Evolutionary conservation across 2,797 vertebrate genomes (phyloP).

Genomic region (Amazona finschi): DNA sequence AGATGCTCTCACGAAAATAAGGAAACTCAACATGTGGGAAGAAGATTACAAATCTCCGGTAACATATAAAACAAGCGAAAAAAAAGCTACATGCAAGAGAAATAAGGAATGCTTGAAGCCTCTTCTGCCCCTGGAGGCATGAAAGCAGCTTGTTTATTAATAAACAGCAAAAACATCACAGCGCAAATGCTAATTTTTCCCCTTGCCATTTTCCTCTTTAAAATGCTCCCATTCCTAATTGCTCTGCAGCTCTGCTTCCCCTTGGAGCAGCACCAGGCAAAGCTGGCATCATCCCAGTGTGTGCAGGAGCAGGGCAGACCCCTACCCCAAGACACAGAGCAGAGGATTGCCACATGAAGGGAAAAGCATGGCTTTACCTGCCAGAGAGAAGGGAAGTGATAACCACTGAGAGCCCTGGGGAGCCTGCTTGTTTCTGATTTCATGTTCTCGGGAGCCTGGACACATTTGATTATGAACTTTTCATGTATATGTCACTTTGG

Average conservation of each 20-base stretch:
- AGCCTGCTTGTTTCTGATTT: neutral
- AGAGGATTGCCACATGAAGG: neutral
- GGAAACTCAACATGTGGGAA: conserved; percentile 55
- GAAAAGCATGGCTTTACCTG: neutral
- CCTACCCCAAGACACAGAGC: neutral
- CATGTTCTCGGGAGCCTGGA: neutral
- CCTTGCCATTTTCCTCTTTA: conserved; percentile 25
- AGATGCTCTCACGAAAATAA: conserved; percentile 29
- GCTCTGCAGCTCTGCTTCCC: neutral
- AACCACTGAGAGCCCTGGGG: neutral
- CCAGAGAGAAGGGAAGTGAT: neutral
- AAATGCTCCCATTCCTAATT: neutral
- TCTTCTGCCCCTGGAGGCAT: neutral
- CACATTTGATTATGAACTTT: neutral
- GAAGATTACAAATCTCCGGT: conserved; percentile 60
- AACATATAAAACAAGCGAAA: conserved; percentile 49
- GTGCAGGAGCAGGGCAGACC: neutral
- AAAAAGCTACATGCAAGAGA: neutral
- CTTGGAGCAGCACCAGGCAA: neutral
- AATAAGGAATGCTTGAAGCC: conserved; percentile 25
- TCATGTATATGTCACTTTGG: neutral
- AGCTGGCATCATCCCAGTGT: accelerated
- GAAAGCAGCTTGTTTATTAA: conserved; percentile 34
- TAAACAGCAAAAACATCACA: conserved; percentile 43
- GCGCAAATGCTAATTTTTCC: conserved; percentile 13